Conservation (phyloP, 2,797 vertebrate species). For the Varecia variegata region DNA sequence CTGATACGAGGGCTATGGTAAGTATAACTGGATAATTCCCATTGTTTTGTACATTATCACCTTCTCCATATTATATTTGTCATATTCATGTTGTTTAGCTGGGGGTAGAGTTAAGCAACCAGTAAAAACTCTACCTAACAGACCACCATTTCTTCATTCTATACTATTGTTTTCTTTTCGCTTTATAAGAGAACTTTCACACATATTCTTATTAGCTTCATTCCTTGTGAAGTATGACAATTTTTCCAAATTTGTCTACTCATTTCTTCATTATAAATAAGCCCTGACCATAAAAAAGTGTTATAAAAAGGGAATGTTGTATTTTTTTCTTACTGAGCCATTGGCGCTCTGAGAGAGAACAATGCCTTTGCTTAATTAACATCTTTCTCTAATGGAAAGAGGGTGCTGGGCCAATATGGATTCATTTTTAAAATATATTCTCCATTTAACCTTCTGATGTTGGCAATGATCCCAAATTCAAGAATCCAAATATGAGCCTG, state of each 20-base stretch:
- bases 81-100: neutral
- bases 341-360: neutral
- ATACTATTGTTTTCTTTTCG: neutral
- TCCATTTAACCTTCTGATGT: conserved; percentile 6
- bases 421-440: neutral
- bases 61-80: neutral
- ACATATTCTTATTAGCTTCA: neutral
- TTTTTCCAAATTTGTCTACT: neutral
- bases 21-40: neutral
- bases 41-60: neutral
- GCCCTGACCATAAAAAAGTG: neutral
- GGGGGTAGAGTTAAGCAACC: neutral
- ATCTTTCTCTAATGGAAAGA: neutral
- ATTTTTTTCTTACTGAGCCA: neutral
- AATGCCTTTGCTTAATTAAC: neutral
- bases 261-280: conserved; percentile 30
- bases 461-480: conserved; percentile 51
- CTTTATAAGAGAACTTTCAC: neutral
- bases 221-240: neutral
- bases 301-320: neutral
- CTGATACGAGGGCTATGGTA: neutral
- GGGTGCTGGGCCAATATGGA: neutral
- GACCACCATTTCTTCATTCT: neutral
- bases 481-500: neutral
- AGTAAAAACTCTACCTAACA: neutral